These are phyloP conservation scores for Chrysolina haemoptera DNA, from an alignment of 2,888 invertebrate genomes.

Conservation along the genomic window DNA sequence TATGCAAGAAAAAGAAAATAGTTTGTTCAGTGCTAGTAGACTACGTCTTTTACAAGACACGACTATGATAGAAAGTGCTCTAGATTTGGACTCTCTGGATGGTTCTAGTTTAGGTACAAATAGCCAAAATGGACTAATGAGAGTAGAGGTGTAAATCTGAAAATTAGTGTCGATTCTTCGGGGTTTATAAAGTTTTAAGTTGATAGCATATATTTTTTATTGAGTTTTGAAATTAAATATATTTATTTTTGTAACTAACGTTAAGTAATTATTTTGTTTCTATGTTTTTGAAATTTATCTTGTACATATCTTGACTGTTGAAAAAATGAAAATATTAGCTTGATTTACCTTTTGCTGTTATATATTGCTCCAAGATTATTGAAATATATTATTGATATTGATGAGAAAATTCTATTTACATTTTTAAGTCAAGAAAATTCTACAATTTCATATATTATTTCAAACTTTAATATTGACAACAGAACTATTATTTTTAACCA, in stretches of 20 bases:
- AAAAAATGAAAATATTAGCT: constrained; percentile 32
- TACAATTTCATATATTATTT: not conserved
- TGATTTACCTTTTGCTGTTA: constrained; percentile 43
- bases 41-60: constrained; percentile 87
- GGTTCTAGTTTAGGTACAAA: constrained; percentile 80
- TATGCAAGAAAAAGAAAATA: constrained; percentile 67
- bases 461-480: too few relatives aligned
- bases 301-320: constrained; percentile 37
- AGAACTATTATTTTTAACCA: too few relatives aligned
- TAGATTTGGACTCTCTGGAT: constrained; percentile 90
- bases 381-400: constrained; percentile 38
- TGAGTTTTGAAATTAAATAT: constrained; percentile 33
- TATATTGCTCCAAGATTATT: constrained; percentile 43
- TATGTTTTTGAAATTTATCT: constrained; percentile 29
- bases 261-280: constrained; percentile 30
- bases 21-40: constrained; percentile 75
- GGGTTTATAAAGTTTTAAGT: constrained; percentile 18
- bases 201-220: constrained; percentile 27
- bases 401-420: constrained; percentile 20
- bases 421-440: not conserved
- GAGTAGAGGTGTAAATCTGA: constrained; percentile 69
- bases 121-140: constrained; percentile 79
- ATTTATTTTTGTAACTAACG: constrained; percentile 43
- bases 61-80: constrained; percentile 91
- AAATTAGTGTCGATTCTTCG: constrained; percentile 39